Percentiles rank a stretch among this genome's conserved stretches.
Evolutionary conservation across 1,140 invertebrate genomes (phyloP).

Genomic region (Grapholita molesta): DNA sequence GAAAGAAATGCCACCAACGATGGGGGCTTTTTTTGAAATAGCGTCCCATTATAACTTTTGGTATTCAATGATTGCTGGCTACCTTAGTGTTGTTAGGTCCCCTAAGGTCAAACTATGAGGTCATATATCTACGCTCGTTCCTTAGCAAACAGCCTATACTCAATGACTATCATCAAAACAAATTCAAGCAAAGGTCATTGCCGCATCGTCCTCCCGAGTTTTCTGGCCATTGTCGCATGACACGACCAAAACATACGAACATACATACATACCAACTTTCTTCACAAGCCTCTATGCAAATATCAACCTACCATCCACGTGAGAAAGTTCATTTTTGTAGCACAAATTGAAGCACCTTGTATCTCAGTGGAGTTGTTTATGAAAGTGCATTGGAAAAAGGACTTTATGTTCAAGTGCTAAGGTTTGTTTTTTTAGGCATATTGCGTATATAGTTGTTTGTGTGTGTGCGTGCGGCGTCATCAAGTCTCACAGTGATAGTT

Average conservation of each 20-base stretch:
- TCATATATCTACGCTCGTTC: background rate
- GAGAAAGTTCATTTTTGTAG: background rate
- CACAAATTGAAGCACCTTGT: background rate
- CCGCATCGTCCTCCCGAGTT: slow-evolving; percentile 34
- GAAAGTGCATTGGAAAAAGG: background rate
- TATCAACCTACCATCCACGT: background rate
- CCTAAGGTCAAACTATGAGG: too few relatives aligned
- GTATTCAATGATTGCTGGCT: too few relatives aligned
- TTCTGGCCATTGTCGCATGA: slow-evolving; percentile 41
- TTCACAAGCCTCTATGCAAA: background rate
- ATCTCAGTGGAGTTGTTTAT: background rate
- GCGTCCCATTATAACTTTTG: too few relatives aligned
- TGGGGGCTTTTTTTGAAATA: too few relatives aligned
- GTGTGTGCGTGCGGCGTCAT: background rate
- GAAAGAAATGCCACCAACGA: too few relatives aligned
- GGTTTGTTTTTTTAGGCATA: background rate
- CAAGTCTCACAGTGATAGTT: background rate
- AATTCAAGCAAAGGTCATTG: slow-evolving; percentile 45
- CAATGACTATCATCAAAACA: slow-evolving; percentile 20
- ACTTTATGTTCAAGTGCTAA: background rate
- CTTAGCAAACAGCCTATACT: background rate
- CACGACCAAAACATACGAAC: slow-evolving; percentile 32
- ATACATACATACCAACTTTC: slow-evolving; percentile 12
- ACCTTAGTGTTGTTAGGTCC: too few relatives aligned
- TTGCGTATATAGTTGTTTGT: background rate